Conservation (phyloP, 2,888 invertebrate species). For the Peribatodes rhomboidaria region DNA sequence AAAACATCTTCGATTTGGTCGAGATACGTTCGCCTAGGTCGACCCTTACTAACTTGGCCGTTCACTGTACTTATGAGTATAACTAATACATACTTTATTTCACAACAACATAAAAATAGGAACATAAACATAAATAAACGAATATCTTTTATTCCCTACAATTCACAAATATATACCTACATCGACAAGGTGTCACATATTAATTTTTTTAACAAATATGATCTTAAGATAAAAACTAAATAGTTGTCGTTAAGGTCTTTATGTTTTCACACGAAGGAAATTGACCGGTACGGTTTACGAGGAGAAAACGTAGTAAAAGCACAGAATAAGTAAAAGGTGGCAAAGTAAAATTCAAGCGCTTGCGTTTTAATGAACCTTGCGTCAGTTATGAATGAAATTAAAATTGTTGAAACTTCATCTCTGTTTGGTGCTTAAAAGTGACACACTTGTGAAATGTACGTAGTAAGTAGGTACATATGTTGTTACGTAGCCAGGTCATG, state of each 20-base stretch:
- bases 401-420: not conserved
- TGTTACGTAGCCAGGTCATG: not conserved
- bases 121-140: no score
- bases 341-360: conserved; percentile 12
- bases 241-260: conserved; percentile 22
- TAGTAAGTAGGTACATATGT: not conserved
- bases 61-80: no score
- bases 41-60: no score
- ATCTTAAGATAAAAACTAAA: conserved; percentile 9
- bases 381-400: conserved; percentile 15
- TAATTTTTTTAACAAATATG: not conserved
- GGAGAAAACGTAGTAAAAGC: conserved; percentile 28
- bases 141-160: no score
- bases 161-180: not conserved
- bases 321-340: conserved; percentile 10
- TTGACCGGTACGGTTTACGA: conserved; percentile 20
- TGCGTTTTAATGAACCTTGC: conserved; percentile 1
- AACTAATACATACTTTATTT: no score
- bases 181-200: conserved; percentile 20
- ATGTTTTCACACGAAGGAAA: conserved; percentile 23
- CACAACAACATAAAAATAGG: no score
- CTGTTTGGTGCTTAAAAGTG: conserved; percentile 2
- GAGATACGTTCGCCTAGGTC: no score
- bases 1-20: no score
- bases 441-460: not conserved